Evolutionary conservation across 2,888 invertebrate genomes (phyloP).

Genomic region (Watsonalla cultraria): DNA sequence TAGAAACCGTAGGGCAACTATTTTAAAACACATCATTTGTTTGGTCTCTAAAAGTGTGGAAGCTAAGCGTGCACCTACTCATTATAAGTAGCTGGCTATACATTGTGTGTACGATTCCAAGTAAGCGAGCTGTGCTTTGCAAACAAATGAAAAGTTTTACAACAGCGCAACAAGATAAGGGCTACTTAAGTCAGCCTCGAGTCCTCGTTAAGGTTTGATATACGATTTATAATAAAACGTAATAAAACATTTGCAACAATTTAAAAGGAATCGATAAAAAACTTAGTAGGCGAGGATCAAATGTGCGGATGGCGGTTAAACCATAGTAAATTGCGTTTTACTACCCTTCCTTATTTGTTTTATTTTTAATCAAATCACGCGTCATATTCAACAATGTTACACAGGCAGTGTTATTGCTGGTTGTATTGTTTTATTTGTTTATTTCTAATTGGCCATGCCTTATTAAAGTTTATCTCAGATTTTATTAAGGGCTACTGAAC

Average conservation of each 20-base stretch:
- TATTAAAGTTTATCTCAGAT: conserved; percentile 4
- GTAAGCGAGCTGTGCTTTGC: conserved; percentile 9
- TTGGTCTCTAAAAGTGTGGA: too few relatives aligned
- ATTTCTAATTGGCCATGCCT: neutral
- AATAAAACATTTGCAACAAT: conserved; percentile 76
- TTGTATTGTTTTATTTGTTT: neutral
- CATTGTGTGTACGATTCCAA: neutral
- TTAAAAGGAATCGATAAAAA: conserved; percentile 73
- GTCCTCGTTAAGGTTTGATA: conserved; percentile 73
- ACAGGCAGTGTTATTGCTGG: conserved; percentile 8
- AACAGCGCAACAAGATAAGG: conserved; percentile 68
- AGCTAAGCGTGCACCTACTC: too few relatives aligned
- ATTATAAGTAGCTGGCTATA: too few relatives aligned
- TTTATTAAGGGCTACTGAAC: conserved; percentile 1
- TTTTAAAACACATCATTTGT: too few relatives aligned
- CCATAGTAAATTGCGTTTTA: conserved; percentile 72
- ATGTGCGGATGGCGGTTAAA: conserved; percentile 51
- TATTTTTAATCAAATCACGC: conserved; percentile 55
- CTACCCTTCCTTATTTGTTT: conserved; percentile 44
- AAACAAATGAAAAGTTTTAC: conserved; percentile 45
- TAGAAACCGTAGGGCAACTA: too few relatives aligned
- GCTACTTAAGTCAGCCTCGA: conserved; percentile 61
- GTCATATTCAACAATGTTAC: conserved; percentile 39
- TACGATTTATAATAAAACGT: conserved; percentile 71
- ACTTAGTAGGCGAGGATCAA: conserved; percentile 62